Conservation (phyloP, 2,797 vertebrate genomes). For the Galaxias olidus region DNA sequence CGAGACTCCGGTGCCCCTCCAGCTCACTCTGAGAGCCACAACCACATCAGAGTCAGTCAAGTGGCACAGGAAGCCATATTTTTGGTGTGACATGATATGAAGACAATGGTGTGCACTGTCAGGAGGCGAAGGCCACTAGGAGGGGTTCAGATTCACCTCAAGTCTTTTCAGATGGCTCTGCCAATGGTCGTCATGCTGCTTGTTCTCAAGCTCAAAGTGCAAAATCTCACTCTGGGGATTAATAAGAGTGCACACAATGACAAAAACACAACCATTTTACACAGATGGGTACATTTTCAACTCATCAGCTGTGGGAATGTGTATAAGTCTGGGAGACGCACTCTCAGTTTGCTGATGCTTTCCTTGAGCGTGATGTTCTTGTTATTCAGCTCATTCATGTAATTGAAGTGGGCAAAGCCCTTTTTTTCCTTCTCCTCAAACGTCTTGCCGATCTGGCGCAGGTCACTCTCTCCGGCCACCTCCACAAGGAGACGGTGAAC, state of each 20-base stretch:
- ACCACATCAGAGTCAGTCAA: too few species aligned
- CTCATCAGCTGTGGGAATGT: not conserved
- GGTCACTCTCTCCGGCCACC: constrained; percentile 27
- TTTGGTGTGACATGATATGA: too few species aligned
- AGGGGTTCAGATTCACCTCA: too few species aligned
- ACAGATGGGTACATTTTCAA: too few species aligned
- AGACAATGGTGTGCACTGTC: too few species aligned
- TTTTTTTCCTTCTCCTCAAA: constrained; percentile 60
- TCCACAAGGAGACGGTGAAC: constrained; percentile 59
- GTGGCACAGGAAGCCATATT: too few species aligned
- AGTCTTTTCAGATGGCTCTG: constrained; percentile 9
- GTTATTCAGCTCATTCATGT: constrained; percentile 44
- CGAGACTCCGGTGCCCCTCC: constrained; percentile 4
- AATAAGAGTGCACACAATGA: too few species aligned
- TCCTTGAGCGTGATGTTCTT: constrained; percentile 52
- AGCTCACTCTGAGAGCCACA: constrained; percentile 12
- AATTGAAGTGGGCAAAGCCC: constrained; percentile 63
- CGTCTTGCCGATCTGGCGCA: constrained; percentile 30
- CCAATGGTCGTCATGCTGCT: constrained; percentile 11
- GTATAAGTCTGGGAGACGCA: too few species aligned
- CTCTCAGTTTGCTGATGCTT: constrained; percentile 60
- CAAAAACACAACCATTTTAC: not conserved
- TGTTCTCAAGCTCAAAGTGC: constrained; percentile 14
- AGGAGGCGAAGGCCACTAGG: too few species aligned
- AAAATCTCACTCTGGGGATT: constrained; percentile 21